Conservation (phyloP, 2,113 vertebrate species). For the Puffinus mauretanicus region DNA sequence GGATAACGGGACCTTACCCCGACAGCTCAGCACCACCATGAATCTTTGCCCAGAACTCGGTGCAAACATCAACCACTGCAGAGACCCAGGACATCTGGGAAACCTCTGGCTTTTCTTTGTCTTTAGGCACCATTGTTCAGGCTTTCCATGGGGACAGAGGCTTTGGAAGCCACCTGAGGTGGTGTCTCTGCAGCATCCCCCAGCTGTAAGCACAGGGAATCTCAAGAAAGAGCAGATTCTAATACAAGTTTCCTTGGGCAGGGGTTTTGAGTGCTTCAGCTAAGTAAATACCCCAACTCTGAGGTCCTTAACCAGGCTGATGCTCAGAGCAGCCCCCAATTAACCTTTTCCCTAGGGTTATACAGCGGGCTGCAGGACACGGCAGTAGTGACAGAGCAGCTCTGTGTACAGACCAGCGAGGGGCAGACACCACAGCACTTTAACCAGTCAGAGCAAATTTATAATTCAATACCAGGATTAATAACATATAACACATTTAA, state of each 20-base stretch:
- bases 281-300: neutral
- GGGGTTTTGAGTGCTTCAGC: neutral
- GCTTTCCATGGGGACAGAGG: neutral
- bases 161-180: neutral
- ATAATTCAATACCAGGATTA: slow-evolving; percentile 5
- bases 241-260: neutral
- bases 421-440: neutral
- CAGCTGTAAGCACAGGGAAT: neutral
- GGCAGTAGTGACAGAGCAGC: neutral
- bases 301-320: neutral
- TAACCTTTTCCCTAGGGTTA: neutral
- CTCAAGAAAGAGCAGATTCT: neutral
- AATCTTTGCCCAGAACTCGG: neutral
- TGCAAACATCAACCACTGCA: neutral
- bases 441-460: neutral
- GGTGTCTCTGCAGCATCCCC: neutral
- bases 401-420: neutral
- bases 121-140: neutral
- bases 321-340: neutral
- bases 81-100: neutral
- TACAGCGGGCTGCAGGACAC: neutral
- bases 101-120: neutral
- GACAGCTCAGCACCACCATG: fast-evolving
- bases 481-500: slow-evolving; percentile 1
- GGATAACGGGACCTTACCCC: neutral